phyloP scores from a whole-genome alignment of 2,888 invertebrate genomes.

The Mesochorus sp. region DNA sequence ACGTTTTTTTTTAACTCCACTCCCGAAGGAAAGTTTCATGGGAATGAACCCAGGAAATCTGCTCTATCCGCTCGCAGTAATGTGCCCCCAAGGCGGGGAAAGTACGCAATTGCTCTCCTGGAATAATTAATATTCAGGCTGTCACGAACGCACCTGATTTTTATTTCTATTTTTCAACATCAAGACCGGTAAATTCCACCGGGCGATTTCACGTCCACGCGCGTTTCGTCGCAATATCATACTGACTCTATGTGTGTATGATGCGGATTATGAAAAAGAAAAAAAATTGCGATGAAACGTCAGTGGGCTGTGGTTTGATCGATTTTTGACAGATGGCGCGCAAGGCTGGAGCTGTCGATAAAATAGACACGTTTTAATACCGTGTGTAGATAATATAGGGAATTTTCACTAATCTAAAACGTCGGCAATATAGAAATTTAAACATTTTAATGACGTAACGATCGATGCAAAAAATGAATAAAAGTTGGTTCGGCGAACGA shows the following conservation, averaged over 20 bases:
- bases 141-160: not conserved
- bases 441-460: too few species aligned
- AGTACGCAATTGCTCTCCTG: not conserved
- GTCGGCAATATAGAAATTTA: too few species aligned
- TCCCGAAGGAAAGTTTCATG: not conserved
- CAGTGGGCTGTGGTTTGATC: not conserved
- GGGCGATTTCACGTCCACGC: conserved; percentile 5
- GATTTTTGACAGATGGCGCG: not conserved
- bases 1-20: conserved; percentile 7
- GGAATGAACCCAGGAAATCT: conserved; percentile 9
- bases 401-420: too few species aligned
- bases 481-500: too few species aligned
- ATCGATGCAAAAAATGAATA: too few species aligned
- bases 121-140: not conserved
- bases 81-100: not conserved
- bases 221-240: not conserved
- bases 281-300: conserved; percentile 21
- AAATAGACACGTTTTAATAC: too few species aligned
- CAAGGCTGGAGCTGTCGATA: too few species aligned
- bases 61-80: conserved; percentile 28
- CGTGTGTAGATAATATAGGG: too few species aligned
- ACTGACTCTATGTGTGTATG: conserved; percentile 13
- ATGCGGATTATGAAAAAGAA: not conserved
- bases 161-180: not conserved
- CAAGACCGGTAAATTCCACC: conserved; percentile 41